These are phyloP conservation scores for Momotus momota DNA, from an alignment of 2,797 vertebrate genomes.

Conservation along the genomic window DNA sequence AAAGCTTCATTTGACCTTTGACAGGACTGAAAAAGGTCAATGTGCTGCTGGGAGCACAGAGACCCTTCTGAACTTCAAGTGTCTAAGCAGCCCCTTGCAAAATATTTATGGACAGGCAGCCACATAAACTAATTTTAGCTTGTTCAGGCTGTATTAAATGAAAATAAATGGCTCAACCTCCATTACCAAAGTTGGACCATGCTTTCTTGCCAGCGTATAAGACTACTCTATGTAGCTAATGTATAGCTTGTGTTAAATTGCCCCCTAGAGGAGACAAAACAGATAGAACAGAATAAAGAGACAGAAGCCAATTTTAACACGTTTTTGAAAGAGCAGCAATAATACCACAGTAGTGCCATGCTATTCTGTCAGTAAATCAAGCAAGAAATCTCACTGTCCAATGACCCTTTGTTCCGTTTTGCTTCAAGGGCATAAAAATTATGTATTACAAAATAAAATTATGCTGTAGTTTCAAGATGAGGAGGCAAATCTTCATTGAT, in stretches of 20 bases:
- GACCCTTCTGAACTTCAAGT: background rate
- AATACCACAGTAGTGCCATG: background rate
- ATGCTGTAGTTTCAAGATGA: background rate
- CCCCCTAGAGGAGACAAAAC: slow-evolving; percentile 64
- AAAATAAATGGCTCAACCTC: slow-evolving; percentile 36
- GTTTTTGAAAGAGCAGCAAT: background rate
- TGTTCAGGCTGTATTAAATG: slow-evolving; percentile 2
- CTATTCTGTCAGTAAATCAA: background rate
- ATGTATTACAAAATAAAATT: background rate
- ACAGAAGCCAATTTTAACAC: background rate
- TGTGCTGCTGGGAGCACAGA: background rate
- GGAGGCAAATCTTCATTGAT: background rate
- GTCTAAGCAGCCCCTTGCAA: background rate
- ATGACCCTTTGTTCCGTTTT: background rate
- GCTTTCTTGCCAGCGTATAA: background rate
- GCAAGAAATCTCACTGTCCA: background rate
- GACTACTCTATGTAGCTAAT: background rate
- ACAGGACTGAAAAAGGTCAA: background rate
- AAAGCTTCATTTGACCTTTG: background rate
- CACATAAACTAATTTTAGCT: background rate
- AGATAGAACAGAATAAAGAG: background rate
- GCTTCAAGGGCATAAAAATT: background rate
- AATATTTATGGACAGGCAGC: background rate
- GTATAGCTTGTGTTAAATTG: slow-evolving; percentile 68
- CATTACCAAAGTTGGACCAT: background rate